These are phyloP conservation scores for Stratiomys singularior DNA, from an alignment of 2,888 invertebrate genomes.

Conservation along the genomic window DNA sequence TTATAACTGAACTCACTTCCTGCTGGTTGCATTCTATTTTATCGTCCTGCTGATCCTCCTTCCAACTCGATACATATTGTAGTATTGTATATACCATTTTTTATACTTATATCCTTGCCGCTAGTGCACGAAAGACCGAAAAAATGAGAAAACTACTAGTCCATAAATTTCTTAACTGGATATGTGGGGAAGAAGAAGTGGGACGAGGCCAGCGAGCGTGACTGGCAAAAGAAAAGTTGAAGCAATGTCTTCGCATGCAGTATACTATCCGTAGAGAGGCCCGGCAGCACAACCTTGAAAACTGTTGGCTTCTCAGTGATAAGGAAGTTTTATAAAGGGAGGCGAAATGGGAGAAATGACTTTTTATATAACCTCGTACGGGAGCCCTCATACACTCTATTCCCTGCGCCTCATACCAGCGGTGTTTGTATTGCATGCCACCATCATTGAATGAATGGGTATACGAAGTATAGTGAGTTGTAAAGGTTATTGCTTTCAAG, in stretches of 20 bases:
- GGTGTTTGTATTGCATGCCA: constrained; percentile 1
- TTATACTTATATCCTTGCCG: not conserved
- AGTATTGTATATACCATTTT: not conserved
- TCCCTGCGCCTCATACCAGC: not conserved
- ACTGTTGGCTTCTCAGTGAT: constrained; percentile 23
- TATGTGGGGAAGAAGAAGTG: not conserved
- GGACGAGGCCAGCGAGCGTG: constrained; percentile 6
- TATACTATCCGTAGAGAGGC: not conserved
- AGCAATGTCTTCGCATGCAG: constrained; percentile 28
- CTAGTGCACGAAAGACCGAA: constrained; percentile 15
- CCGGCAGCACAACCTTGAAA: constrained; percentile 29
- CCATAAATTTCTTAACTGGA: constrained; percentile 46
- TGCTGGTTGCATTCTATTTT: not conserved
- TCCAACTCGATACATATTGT: not conserved
- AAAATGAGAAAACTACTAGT: constrained; percentile 35
- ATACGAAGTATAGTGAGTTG: constrained; percentile 6
- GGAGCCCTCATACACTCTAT: not conserved
- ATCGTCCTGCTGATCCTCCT: too few species aligned
- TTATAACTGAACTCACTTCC: not conserved
- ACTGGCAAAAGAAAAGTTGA: constrained; percentile 22
- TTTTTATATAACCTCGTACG: constrained; percentile 11
- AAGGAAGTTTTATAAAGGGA: constrained; percentile 35
- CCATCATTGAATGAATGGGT: not conserved
- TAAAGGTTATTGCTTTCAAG: constrained; percentile 49
- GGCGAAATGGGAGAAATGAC: constrained; percentile 38